Conservation (phyloP, 2,113 vertebrate genomes). For the Myrmecobius fasciatus region DNA sequence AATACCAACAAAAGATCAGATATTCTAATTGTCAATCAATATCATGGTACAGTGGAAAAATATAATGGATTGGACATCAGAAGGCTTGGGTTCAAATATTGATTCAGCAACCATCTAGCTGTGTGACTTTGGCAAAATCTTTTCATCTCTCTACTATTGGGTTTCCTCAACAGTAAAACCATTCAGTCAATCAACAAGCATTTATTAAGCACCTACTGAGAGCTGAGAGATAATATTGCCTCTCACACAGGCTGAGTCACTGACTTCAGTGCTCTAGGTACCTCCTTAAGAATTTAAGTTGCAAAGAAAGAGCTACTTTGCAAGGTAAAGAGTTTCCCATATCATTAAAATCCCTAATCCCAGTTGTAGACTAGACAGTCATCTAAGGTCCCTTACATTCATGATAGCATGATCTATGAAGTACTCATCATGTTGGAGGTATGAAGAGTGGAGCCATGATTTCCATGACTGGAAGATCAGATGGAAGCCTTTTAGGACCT, state of each 20-base stretch:
- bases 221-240: neutral
- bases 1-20: neutral
- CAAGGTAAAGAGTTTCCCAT: neutral
- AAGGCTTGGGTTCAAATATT: neutral
- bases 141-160: neutral
- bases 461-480: neutral
- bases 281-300: neutral
- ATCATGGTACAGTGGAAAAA: neutral
- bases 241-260: neutral
- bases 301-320: neutral
- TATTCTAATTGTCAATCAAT: neutral
- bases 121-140: neutral
- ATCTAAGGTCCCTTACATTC: neutral
- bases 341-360: neutral
- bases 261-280: neutral
- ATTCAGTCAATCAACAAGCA: neutral
- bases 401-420: constrained; percentile 1
- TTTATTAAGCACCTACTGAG: neutral
- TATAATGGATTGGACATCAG: neutral
- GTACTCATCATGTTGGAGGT: neutral
- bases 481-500: neutral
- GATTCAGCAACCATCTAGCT: neutral
- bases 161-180: neutral
- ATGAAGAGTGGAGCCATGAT: neutral
- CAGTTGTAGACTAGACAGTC: neutral